Percentiles rank a stretch among this genome's conserved stretches.
phyloP scores from a whole-genome alignment of 2,888 invertebrate species.

The Steinernema carpocapsae region DNA sequence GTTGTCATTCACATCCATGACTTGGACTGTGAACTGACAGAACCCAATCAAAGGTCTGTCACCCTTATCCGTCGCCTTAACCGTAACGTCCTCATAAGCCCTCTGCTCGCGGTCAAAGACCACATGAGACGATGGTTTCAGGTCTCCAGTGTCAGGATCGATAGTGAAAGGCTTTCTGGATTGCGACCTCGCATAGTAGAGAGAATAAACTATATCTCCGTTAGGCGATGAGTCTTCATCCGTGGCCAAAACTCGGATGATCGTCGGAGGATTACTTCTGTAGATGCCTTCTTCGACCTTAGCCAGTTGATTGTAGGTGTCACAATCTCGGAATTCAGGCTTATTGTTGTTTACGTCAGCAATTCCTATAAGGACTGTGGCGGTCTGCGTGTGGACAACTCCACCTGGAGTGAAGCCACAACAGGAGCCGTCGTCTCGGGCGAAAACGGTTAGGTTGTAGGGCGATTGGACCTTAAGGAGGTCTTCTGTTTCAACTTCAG shows the following conservation, averaged over 20 bases:
- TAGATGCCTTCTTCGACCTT: conserved; percentile 81
- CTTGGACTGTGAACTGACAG: conserved; percentile 96
- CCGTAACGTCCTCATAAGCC: conserved; percentile 67
- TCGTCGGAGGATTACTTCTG: conserved; percentile 67
- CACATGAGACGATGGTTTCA: conserved; percentile 69
- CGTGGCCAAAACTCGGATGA: conserved; percentile 62
- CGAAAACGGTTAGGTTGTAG: conserved; percentile 84
- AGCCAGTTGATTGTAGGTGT: conserved; percentile 77
- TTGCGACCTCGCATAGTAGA: conserved; percentile 65
- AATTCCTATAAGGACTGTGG: conserved; percentile 67
- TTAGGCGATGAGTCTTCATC: conserved; percentile 69
- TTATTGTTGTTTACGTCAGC: conserved; percentile 72
- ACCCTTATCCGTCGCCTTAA: conserved; percentile 90
- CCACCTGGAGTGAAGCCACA: conserved; percentile 73
- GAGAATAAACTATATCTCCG: conserved; percentile 65
- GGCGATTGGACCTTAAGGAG: conserved; percentile 53
- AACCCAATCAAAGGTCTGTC: conserved; percentile 95
- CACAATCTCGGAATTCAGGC: conserved; percentile 77
- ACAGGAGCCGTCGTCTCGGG: conserved; percentile 95
- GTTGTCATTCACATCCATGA: conserved; percentile 94
- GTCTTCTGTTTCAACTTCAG: conserved; percentile 65
- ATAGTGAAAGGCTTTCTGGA: conserved; percentile 67
- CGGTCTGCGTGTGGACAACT: conserved; percentile 51
- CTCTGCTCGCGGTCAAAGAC: conserved; percentile 67
- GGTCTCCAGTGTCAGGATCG: conserved; percentile 68